Evolutionary conservation across 2,888 invertebrate genomes (phyloP).

Genomic region (Osedax frankpressi): DNA sequence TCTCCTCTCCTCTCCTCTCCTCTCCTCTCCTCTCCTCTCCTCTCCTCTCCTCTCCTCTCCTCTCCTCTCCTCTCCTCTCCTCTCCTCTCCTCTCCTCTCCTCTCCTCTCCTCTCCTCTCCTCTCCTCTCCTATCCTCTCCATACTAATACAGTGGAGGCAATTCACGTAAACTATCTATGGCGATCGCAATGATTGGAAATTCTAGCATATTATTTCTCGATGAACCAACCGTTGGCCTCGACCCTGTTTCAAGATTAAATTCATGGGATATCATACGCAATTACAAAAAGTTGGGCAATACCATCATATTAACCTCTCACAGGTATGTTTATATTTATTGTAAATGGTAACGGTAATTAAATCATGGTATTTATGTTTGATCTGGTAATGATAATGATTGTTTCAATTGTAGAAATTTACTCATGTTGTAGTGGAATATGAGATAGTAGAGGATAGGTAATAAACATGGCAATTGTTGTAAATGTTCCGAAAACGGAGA

Average conservation of each 20-base stretch:
- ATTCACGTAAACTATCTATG: background rate
- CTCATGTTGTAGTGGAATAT: too few species aligned
- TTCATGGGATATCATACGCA: background rate
- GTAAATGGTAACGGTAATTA: background rate
- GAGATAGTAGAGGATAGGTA: too few species aligned
- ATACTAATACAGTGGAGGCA: background rate
- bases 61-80: too few species aligned
- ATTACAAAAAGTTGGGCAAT: background rate
- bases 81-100: too few species aligned
- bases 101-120: too few species aligned
- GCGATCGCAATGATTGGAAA: background rate
- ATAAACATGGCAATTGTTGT: too few species aligned
- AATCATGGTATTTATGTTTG: background rate
- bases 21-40: too few species aligned
- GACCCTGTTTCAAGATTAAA: background rate
- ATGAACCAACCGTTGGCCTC: background rate
- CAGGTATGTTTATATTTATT: background rate
- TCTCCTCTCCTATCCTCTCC: too few species aligned
- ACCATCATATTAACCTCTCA: background rate
- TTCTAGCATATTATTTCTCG: background rate
- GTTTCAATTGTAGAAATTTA: too few species aligned
- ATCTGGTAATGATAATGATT: background rate
- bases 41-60: too few species aligned
- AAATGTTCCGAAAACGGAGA: too few species aligned
- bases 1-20: too few species aligned